These are phyloP conservation scores for Hystrix cristata DNA, from an alignment of 2,113 vertebrate genomes.

Conservation along the genomic window DNA sequence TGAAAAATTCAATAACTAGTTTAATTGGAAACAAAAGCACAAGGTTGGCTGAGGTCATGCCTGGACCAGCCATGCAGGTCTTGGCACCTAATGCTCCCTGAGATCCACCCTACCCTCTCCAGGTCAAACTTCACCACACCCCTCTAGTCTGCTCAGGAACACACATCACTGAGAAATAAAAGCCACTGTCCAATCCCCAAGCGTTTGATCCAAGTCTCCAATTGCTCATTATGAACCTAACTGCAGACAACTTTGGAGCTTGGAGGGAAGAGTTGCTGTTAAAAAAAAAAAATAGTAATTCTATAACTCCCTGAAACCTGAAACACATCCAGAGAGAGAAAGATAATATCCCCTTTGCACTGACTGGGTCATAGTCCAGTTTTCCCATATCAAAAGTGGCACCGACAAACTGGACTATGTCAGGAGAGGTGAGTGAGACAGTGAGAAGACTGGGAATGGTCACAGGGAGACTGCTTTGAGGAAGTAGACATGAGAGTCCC, in stretches of 20 bases:
- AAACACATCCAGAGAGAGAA: background rate
- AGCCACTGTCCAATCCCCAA: background rate
- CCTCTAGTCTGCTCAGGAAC: background rate
- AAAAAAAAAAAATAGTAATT: background rate
- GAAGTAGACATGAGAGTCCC: background rate
- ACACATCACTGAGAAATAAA: background rate
- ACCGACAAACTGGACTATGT: background rate
- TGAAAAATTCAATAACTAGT: background rate
- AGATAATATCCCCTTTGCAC: background rate
- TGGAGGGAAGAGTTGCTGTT: background rate
- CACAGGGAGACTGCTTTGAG: background rate
- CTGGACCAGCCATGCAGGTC: background rate
- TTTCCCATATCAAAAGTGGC: background rate
- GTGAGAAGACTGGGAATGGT: background rate
- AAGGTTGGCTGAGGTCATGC: too few relatives aligned
- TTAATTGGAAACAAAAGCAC: constrained; percentile 1
- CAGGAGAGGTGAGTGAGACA: background rate
- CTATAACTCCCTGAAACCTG: background rate
- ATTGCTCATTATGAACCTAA: background rate
- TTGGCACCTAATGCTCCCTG: background rate
- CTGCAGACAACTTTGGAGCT: background rate
- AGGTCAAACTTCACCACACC: background rate
- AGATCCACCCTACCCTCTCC: background rate
- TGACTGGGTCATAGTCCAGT: background rate
- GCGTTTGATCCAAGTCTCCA: background rate